A percentile compares a stretch with the other conserved stretches of the same genome.
These are phyloP conservation scores for Hesperophylax magnus DNA, from an alignment of 1,140 invertebrate species.

Conservation along the genomic window DNA sequence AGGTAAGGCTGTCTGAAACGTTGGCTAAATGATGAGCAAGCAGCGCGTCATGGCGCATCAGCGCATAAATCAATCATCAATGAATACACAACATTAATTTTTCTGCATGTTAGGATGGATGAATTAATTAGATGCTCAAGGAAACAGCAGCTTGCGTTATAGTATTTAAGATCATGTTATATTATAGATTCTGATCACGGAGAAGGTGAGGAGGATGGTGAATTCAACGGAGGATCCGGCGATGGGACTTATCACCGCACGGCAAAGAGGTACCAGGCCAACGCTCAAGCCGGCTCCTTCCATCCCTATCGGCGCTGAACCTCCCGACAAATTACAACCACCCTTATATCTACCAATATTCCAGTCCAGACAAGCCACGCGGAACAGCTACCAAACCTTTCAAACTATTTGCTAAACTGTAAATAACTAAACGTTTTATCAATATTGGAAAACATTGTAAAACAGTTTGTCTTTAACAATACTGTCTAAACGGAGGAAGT, in stretches of 20 bases:
- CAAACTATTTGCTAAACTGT: no score
- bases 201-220: conserved; percentile 60
- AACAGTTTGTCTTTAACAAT: no score
- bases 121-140: no score
- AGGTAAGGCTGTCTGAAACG: no score
- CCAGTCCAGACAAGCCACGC: conserved; percentile 5
- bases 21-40: no score
- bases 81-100: no score
- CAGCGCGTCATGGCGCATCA: no score
- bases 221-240: conserved; percentile 66
- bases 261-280: conserved; percentile 64
- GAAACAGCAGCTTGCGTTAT: not conserved
- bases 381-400: not conserved
- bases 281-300: conserved; percentile 63
- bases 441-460: no score
- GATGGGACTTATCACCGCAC: conserved; percentile 66
- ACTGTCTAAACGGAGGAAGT: no score
- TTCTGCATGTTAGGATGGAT: no score
- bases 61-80: no score
- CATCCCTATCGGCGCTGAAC: conserved; percentile 67
- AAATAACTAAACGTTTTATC: no score
- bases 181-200: conserved; percentile 14
- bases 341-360: not conserved
- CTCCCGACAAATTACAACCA: not conserved
- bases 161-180: not conserved